These are phyloP conservation scores for Mystacornis crossleyi DNA, from an alignment of 2,113 vertebrate genomes.

Conservation along the genomic window DNA sequence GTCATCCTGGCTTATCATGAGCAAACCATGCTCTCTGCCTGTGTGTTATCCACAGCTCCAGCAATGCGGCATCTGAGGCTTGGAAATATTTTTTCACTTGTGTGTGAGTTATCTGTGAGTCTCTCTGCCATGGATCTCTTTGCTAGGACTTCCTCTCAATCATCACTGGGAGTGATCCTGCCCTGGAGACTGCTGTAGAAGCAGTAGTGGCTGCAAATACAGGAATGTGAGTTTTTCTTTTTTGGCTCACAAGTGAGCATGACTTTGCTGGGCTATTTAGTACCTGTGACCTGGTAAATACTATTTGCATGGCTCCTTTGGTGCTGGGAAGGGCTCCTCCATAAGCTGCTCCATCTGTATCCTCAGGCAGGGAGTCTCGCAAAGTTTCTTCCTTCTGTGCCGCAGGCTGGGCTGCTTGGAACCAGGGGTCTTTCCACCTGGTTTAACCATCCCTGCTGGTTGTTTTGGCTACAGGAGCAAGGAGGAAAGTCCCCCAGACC, in stretches of 20 bases:
- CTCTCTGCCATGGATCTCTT: neutral
- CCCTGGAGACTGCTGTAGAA: neutral
- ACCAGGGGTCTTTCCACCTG: neutral
- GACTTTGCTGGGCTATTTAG: neutral
- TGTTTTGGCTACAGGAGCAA: neutral
- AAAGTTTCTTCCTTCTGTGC: neutral
- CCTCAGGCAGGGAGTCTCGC: accelerated
- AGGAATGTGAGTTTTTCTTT: neutral
- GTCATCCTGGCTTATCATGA: neutral
- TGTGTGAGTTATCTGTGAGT: neutral
- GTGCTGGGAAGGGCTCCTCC: neutral
- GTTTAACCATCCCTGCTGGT: neutral
- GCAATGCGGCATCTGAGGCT: neutral
- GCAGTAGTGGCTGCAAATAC: neutral
- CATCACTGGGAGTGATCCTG: neutral
- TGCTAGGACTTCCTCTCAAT: neutral
- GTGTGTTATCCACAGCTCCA: neutral
- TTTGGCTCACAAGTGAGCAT: neutral
- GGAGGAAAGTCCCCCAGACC: neutral
- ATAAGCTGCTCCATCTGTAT: neutral
- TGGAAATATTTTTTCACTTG: neutral
- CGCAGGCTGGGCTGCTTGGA: accelerated
- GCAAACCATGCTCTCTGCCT: neutral
- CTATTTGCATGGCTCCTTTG: neutral
- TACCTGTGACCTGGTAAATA: neutral